Conservation (phyloP, 1,140 invertebrate genomes). For the Hylaeus anthracinus region DNA sequence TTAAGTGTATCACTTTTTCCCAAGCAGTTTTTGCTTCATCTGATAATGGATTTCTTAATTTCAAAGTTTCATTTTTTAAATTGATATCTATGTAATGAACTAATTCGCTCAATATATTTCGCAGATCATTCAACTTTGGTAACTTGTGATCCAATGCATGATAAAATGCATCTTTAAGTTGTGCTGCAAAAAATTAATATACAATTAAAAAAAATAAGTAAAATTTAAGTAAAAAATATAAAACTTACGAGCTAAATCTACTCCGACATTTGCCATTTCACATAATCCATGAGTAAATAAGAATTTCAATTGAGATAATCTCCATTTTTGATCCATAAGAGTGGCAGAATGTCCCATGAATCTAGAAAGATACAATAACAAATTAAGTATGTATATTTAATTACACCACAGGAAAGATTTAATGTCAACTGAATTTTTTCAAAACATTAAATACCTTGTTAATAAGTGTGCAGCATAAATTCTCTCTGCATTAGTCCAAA, state of each 20-base stretch:
- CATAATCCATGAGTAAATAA: conserved; percentile 85
- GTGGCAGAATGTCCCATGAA: conserved; percentile 84
- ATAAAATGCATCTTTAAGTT: conserved; percentile 84
- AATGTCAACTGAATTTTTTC: not conserved
- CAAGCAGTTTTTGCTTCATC: conserved; percentile 82
- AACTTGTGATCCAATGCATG: conserved; percentile 84
- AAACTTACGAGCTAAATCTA: conserved; percentile 83
- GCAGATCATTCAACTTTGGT: conserved; percentile 83
- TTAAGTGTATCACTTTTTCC: conserved; percentile 82
- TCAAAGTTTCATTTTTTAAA: conserved; percentile 77
- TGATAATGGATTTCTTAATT: conserved; percentile 79
- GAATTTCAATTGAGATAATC: conserved; percentile 84
- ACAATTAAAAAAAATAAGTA: conserved; percentile 33
- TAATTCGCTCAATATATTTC: conserved; percentile 82
- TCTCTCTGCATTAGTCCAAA: conserved; percentile 86
- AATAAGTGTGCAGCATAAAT: conserved; percentile 85
- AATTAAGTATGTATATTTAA: not conserved
- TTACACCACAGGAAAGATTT: not conserved
- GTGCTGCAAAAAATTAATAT: conserved; percentile 66
- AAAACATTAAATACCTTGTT: conserved; percentile 74
- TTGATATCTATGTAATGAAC: conserved; percentile 81
- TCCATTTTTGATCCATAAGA: conserved; percentile 84
- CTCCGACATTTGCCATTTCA: conserved; percentile 81
- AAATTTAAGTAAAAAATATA: conserved; percentile 43
- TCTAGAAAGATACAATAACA: conserved; percentile 66